A percentile compares a stretch with the other conserved stretches of the same genome.
Conservation (phyloP, 2,888 invertebrate species). For the Ennomos erosarius region DNA sequence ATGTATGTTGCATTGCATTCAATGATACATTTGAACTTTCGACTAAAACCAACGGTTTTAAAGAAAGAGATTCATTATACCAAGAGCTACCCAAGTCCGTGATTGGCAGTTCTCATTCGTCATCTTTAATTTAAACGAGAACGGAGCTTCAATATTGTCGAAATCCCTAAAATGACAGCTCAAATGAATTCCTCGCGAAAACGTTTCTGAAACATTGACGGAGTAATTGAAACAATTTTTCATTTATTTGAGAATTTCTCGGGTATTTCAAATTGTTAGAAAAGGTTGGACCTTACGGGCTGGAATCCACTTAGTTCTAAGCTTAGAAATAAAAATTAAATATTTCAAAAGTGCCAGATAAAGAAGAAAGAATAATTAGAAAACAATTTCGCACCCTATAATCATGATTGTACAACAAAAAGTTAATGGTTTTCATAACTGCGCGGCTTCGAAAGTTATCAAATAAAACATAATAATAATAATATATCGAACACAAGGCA, state of each 20-base stretch:
- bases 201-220: slow-evolving; percentile 35
- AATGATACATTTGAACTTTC: no score
- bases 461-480: no score
- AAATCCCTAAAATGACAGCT: slow-evolving; percentile 48
- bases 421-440: no score
- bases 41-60: background rate
- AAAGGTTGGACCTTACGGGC: slow-evolving; percentile 32
- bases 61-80: slow-evolving; percentile 29
- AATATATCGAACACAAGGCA: no score
- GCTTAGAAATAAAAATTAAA: background rate
- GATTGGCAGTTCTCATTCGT: slow-evolving; percentile 65
- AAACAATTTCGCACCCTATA: no score
- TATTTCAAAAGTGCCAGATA: no score
- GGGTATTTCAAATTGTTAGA: slow-evolving; percentile 40
- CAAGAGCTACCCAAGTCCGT: slow-evolving; percentile 45
- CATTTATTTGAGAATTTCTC: slow-evolving; percentile 40
- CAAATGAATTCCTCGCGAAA: slow-evolving; percentile 39
- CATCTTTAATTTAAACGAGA: slow-evolving; percentile 64
- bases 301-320: background rate
- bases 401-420: no score
- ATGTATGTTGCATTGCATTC: no score
- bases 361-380: no score
- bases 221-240: slow-evolving; percentile 40
- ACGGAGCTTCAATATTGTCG: slow-evolving; percentile 54
- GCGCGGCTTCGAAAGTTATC: no score